A percentile compares a stretch with the other conserved stretches of the same genome.
Conservation (phyloP, 2,797 vertebrate genomes). For the Craterocephalus amniculus region DNA sequence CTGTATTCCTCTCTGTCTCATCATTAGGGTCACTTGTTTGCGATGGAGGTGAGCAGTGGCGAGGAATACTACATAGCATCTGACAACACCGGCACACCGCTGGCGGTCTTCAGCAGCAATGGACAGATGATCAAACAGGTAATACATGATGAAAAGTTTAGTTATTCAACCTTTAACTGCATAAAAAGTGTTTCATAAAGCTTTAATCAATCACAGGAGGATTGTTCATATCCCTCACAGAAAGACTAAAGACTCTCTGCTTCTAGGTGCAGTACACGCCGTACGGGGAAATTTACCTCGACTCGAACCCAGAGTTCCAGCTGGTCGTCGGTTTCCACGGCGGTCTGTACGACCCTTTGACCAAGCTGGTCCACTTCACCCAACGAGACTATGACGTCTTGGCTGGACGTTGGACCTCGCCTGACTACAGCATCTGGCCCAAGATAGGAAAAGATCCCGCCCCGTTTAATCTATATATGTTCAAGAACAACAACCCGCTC, state of each 20-base stretch:
- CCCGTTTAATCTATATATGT: conserved; percentile 98
- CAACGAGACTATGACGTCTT: conserved; percentile 97
- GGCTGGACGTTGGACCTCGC: conserved; percentile 97
- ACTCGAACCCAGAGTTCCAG: conserved; percentile 98
- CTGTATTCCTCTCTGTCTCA: conserved; percentile 16
- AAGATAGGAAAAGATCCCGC: conserved; percentile 94
- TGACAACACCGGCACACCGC: conserved; percentile 95
- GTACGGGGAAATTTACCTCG: conserved; percentile 96
- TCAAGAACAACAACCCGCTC: conserved; percentile 99
- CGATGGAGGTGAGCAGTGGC: conserved; percentile 99
- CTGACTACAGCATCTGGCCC: conserved; percentile 96
- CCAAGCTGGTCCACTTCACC: conserved; percentile 97
- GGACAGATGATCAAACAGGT: conserved; percentile 98
- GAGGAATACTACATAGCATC: conserved; percentile 99
- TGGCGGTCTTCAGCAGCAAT: conserved; percentile 98
- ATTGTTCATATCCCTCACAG: neutral
- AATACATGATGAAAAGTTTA: conserved; percentile 14
- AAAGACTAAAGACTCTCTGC: neutral
- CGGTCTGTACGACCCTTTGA: conserved; percentile 94
- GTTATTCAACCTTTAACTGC: neutral
- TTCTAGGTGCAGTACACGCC: conserved; percentile 93
- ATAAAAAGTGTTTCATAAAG: neutral
- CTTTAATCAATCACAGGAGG: neutral
- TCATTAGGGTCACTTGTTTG: conserved; percentile 92
- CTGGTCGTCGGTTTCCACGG: conserved; percentile 97